Percentiles rank a stretch among this genome's conserved stretches.
Evolutionary conservation across 2,113 vertebrate genomes (phyloP).

Genomic region (Psophia crepitans): DNA sequence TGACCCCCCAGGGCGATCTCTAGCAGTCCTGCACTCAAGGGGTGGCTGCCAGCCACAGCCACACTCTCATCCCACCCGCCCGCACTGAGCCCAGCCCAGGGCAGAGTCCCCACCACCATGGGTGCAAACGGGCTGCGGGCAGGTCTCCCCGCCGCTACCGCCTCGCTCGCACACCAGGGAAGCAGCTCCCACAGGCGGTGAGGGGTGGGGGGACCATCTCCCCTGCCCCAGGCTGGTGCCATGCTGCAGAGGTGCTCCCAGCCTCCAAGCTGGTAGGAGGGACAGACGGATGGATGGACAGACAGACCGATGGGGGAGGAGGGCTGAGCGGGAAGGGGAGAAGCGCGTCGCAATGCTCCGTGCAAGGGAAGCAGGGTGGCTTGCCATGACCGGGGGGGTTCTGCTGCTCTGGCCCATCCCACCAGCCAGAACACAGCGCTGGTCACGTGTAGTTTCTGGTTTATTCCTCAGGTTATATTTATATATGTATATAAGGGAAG

Average conservation of each 20-base stretch:
- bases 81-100: background rate
- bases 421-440: constrained; percentile 61
- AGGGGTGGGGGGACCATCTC: fast-evolving
- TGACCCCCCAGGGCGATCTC: background rate
- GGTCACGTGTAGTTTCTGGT: constrained; percentile 47
- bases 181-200: background rate
- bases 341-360: background rate
- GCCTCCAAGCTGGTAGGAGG: background rate
- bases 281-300: background rate
- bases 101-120: background rate
- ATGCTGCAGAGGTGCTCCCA: background rate
- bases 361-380: constrained; percentile 1
- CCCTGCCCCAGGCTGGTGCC: background rate
- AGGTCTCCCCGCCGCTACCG: background rate
- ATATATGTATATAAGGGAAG: constrained; percentile 49
- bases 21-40: background rate
- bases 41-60: background rate
- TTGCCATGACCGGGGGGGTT: background rate
- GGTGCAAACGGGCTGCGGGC: background rate
- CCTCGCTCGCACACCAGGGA: background rate
- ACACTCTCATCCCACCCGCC: fast-evolving
- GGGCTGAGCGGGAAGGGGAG: background rate
- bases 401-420: constrained; percentile 40
- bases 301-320: background rate
- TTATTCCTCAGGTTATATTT: constrained; percentile 69